These are phyloP conservation scores for Seriola quinqueradiata DNA, from an alignment of 2,113 vertebrate species.

Conservation along the genomic window DNA sequence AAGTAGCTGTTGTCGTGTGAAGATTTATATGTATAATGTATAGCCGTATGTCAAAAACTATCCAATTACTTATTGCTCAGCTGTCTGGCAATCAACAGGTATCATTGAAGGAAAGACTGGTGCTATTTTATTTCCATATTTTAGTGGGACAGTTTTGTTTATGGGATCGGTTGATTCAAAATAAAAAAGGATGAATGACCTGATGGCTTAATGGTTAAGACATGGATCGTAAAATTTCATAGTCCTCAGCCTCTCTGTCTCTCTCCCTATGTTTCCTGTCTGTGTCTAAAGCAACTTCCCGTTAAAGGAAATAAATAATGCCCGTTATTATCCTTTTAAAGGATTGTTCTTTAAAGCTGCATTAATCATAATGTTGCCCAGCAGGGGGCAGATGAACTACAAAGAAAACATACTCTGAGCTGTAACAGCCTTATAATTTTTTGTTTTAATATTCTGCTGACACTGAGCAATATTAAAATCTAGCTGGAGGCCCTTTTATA, in stretches of 20 bases:
- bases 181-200: background rate
- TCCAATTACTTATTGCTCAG: background rate
- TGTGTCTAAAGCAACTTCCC: background rate
- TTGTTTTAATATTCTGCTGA: no score
- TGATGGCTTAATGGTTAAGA: background rate
- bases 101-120: background rate
- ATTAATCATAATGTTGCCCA: no score
- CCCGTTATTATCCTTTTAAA: no score
- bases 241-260: background rate
- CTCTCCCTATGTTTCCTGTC: no score
- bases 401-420: no score
- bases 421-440: no score
- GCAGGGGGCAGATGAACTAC: no score
- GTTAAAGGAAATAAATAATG: no score
- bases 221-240: background rate
- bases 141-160: background rate
- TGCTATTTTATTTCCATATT: background rate
- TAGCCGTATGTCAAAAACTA: background rate
- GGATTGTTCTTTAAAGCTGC: no score
- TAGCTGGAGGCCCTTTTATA: no score
- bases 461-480: no score
- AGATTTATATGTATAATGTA: background rate
- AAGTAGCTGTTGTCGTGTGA: background rate
- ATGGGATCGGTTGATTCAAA: no score
- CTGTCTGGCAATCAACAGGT: background rate